Evolutionary conservation across 2,888 invertebrate species (phyloP).

Genomic region (Diplazon laetatorius): DNA sequence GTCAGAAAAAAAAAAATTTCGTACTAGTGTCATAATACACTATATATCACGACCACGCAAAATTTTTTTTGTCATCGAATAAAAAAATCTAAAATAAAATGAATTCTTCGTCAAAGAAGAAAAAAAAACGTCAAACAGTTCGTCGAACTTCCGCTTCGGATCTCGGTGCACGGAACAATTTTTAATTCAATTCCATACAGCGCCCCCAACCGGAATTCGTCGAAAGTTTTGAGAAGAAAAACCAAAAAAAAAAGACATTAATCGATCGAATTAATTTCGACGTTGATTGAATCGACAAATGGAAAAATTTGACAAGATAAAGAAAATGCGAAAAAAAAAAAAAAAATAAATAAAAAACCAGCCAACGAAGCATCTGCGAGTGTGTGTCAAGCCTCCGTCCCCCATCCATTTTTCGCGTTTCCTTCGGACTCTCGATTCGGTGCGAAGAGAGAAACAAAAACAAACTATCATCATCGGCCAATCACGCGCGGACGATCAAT

Average conservation of each 20-base stretch:
- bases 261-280: too few species aligned
- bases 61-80: too few species aligned
- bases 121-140: neutral
- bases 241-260: too few species aligned
- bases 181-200: neutral
- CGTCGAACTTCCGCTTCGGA: neutral
- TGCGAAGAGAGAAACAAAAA: too few species aligned
- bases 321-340: conserved; percentile 12
- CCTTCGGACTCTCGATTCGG: conserved; percentile 3
- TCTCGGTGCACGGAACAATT: conserved; percentile 2
- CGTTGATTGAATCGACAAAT: too few species aligned
- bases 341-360: neutral
- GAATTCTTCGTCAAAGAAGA: conserved; percentile 9
- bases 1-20: too few species aligned
- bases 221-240: too few species aligned
- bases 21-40: too few species aligned
- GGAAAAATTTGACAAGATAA: too few species aligned
- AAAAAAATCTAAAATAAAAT: too few species aligned
- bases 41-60: too few species aligned
- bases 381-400: conserved; percentile 2
- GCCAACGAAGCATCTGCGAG: neutral
- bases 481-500: conserved; percentile 8
- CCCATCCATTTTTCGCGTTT: neutral
- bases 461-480: conserved; percentile 29
- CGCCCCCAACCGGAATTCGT: too few species aligned